Base-by-base conservation (phyloP, 2,113 vertebrate species). In the Murina feae region DNA sequence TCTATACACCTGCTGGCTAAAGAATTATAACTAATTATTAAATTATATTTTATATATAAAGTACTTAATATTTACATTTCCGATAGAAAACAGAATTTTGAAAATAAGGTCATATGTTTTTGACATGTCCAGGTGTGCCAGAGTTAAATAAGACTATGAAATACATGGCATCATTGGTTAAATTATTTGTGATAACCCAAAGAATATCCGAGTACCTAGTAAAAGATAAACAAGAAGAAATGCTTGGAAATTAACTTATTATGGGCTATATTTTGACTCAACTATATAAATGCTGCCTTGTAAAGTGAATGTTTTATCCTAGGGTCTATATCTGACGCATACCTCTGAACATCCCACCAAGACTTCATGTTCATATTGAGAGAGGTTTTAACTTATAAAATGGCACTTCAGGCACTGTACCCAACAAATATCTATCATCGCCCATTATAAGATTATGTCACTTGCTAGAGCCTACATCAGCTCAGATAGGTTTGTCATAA, bases 221-320 rank as follows among this genome's bases (percentile, higher is more conserved):
- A 42, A 87, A 90, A 95, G 14, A 47, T 42, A 89, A 94, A 86
- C n/a, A 92, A 53, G 23, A 93, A 95, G 53, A 93, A 93, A 76
- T 66, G 13, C 63, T 83, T 86, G 42, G 17, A 92, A 90, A 95
- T 51, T 82, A 86, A 93, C 35, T 53, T 49, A 86, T 65, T 49
- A 81, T 39, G 88, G 44, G 17, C 86, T 83, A 94, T 84, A 58
- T 69, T 91, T 86, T 85, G 42, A 89, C 23, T 74, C 32, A 84
- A 30, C 16, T 53, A 85, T 35, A 66, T 82, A 89, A 93, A 47
- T 44, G 13, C 23, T 89, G 16, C 42, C 37, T n/a, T 82, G 2
- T 39, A 5, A 21, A 82, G 37, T 85, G 71, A 94, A 69, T 79
- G 63, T 94, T 89, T 53, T 53, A 95, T 44, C 28, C 58, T 92